Base-by-base conservation (phyloP, 2,888 invertebrate genomes). In the Nomada flava region DNA sequence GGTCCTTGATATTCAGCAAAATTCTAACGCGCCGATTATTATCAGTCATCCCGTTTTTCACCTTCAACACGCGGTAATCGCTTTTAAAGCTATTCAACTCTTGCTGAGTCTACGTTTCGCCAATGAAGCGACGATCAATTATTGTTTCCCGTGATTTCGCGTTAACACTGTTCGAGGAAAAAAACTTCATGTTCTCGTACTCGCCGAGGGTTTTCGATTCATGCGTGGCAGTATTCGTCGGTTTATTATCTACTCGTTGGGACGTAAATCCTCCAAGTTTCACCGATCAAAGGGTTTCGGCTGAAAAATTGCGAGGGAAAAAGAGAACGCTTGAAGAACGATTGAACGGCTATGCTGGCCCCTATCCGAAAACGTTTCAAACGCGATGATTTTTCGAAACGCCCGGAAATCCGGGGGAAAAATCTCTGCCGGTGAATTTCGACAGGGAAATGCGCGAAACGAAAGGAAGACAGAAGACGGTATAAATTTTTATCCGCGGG, bases 1-100 rank as follows among this genome's bases (percentile, higher is more conserved):
- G 53, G 53, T 70, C 47, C 70, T 69, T 72, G 78, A 82, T 71
- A 82, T 76, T 80, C 76, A 80, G 11, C 76, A 57, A 80, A 63
- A 79, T 71, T 80, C 62, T 57, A 71, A 59, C 75, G 82, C 67
- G 44, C 11, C 42, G 80, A 42, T 76, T 70, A 42, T 76, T 70
- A 80, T 80, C 81, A 81, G 63, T 76, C 80, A 53, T 62, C 53
- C 44, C 50, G 29, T 68, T 55, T 42, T 29, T 18, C 36, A 7
- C 36, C 36, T 20, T 57, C n/a, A 11, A 29, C 36, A n/a, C 29
- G 29, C 15, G 15, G 23, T 65, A 68, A 63, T 62, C 36, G 20
- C 23, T 55, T 47, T 26, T 26, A 20, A 18, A n/a, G 50, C 60
- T 26, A 62, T 44, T 50, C 71, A 18, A 26, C 44, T 13, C 63